These are phyloP conservation scores for Tursiops truncatus DNA, from an alignment of 2,113 vertebrate genomes.

Conservation along the genomic window DNA sequence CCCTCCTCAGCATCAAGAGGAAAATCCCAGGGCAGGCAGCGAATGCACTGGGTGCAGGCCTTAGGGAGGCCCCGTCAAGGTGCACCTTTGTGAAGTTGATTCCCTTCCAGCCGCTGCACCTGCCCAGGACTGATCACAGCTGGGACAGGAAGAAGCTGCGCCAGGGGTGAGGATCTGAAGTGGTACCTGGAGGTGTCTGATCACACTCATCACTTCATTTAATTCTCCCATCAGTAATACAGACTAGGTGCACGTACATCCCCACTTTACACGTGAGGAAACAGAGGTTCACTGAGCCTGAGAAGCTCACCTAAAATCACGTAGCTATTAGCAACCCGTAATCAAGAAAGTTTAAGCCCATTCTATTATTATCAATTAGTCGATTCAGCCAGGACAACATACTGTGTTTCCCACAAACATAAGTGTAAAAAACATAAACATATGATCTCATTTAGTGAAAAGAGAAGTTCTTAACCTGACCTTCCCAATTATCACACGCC, in stretches of 20 bases:
- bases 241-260: not conserved
- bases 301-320: not conserved
- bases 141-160: not conserved
- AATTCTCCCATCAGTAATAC: not conserved
- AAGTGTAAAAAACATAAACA: not conserved
- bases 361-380: not conserved
- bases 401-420: not conserved
- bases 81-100: too few relatives aligned
- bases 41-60: too few relatives aligned
- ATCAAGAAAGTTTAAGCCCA: not conserved
- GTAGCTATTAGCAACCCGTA: not conserved
- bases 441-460: not conserved
- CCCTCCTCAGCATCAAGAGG: not conserved
- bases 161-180: not conserved
- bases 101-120: not conserved
- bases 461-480: not conserved
- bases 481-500: not conserved
- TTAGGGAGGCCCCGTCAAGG: fast-evolving
- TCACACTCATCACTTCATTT: not conserved
- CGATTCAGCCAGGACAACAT: not conserved
- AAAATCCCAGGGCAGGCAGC: not conserved
- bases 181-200: not conserved
- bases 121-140: not conserved
- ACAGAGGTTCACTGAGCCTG: not conserved
- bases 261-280: not conserved